Conservation (phyloP, 1,140 invertebrate species). For the Asobara japonica region DNA sequence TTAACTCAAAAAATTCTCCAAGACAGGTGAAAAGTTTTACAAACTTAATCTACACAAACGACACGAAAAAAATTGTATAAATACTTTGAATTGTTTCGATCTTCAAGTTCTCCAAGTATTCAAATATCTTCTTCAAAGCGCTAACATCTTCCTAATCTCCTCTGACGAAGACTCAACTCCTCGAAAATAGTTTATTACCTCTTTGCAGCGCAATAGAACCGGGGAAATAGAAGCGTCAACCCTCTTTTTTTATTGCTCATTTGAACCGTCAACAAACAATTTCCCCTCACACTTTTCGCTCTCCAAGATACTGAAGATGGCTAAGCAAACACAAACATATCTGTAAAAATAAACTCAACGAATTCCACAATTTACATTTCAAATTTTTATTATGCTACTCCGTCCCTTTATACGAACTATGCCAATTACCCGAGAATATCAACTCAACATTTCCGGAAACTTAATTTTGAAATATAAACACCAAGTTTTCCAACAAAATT, state of each 20-base stretch:
- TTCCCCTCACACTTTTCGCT: background rate
- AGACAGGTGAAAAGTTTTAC: conserved; percentile 15
- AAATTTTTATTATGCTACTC: no score
- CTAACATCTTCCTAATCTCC: background rate
- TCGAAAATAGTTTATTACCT: background rate
- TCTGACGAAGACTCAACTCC: background rate
- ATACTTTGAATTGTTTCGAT: background rate
- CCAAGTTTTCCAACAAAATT: background rate
- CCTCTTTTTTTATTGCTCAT: background rate
- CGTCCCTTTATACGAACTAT: no score
- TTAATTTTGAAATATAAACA: background rate
- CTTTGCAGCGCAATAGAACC: background rate
- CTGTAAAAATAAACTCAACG: background rate
- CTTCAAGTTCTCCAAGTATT: background rate
- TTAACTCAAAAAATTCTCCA: background rate
- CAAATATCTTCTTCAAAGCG: background rate
- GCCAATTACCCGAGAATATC: no score
- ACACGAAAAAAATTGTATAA: background rate
- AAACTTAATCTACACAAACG: background rate
- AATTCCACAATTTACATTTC: no score
- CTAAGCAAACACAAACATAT: no score
- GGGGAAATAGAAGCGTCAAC: background rate
- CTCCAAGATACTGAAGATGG: no score
- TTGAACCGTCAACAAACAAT: background rate
- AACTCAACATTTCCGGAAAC: background rate